phyloP scores from a whole-genome alignment of 1,140 invertebrate genomes.

The Caenorhabditis remanei region DNA sequence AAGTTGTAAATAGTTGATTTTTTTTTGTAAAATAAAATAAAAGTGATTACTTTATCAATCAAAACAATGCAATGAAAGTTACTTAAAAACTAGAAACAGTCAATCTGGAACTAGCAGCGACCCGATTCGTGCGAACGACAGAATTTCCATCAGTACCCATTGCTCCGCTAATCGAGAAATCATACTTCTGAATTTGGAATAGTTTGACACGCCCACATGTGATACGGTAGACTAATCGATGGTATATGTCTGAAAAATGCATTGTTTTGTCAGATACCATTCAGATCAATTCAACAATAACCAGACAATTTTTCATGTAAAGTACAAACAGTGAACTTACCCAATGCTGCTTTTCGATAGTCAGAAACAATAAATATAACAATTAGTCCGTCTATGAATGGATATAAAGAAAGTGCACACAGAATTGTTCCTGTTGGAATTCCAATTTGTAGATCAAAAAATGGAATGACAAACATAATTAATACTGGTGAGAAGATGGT shows the following conservation, averaged over 20 bases:
- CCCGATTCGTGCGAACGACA: neutral
- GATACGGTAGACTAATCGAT: neutral
- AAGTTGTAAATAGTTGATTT: neutral
- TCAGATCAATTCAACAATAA: too few relatives aligned
- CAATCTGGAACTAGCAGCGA: neutral
- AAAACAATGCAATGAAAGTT: neutral
- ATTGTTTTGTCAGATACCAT: neutral
- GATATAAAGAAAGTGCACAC: conserved; percentile 14
- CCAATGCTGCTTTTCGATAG: conserved; percentile 13
- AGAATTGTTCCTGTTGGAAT: neutral
- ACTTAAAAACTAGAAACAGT: neutral
- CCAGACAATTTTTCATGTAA: too few relatives aligned
- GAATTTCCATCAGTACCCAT: neutral
- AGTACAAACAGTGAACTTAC: neutral
- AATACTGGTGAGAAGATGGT: neutral
- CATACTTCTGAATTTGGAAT: neutral
- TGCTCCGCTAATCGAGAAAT: conserved; percentile 7
- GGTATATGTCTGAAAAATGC: neutral
- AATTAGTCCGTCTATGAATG: conserved; percentile 34
- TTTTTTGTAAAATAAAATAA: neutral
- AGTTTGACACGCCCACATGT: conserved; percentile 12
- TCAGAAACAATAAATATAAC: conserved; percentile 26
- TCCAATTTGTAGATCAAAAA: conserved; percentile 12
- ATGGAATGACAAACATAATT: neutral
- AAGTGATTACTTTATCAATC: neutral